Evolutionary conservation across 2,797 vertebrate species (phyloP), one percentile per base, ranked within the genome.

Genomic region (Tarsius wallacei): DNA sequence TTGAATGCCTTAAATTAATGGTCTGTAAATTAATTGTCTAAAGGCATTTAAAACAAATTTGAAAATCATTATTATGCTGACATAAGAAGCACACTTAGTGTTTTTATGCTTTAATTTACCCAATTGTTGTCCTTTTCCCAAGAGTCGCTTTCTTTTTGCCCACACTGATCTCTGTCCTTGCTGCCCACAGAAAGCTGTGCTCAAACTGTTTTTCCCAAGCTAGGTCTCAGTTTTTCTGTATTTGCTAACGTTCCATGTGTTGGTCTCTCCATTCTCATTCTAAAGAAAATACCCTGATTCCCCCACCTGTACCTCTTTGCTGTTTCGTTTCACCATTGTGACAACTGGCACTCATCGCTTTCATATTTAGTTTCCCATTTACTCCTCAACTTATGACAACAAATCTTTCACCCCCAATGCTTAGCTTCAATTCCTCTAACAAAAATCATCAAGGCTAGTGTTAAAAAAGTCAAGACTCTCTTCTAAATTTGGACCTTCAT

Each of bases 41-140:
- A n/a, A 76, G 7, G 12, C 24, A 63, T 77, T 94, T 70, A 26
- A 93, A 95, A 77, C 4, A 66, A 59, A 81, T 78, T 71, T 57
- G 47, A 59, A 78, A 89, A 88, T 91, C 2, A 49, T 73, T 73
- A 36, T 55, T 66, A 71, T 83, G 33, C 33, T 81, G 47, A 76
- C 3, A 55, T 49, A 55, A 74, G 16, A 90, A 42, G 7, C 28
- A 33, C 5, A 47, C 21, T 53, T 64, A 59, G 42, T 0, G 22
- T 22, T 0, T n/a, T 64, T 24, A 80, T 36, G 31, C 2, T 92
- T 97, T 71, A 33, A 94, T 63, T 81, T 86, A 55, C 2, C 12
- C 17, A 78, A 2, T 5, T 61, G 4, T 66, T 15, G 42, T 42
- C 42, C 42, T 42, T 42, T 42, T 42, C 7, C 42, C 42, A 42